Percentiles rank a stretch among this genome's conserved stretches.
Evolutionary conservation across 2,888 invertebrate species (phyloP).

Genomic region (Volucella zonaria): DNA sequence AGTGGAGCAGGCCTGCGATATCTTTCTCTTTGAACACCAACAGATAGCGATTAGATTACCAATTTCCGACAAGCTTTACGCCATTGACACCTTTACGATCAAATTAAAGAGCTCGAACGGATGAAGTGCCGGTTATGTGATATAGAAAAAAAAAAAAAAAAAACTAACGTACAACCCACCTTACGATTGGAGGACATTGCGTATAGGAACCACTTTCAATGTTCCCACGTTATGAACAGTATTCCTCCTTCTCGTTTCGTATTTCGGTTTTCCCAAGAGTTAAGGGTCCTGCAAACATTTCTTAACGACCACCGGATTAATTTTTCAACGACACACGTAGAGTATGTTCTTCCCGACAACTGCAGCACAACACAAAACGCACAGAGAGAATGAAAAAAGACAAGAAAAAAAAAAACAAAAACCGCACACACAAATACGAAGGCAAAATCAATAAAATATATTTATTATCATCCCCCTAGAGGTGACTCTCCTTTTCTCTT

Average conservation of each 20-base stretch:
- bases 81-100: no score
- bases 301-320: conserved; percentile 26
- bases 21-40: no score
- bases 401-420: not conserved
- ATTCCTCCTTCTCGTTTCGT: not conserved
- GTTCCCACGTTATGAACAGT: no score
- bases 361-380: conserved; percentile 19
- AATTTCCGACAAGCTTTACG: no score
- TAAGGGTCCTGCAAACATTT: not conserved
- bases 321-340: not conserved
- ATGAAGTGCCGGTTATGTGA: no score
- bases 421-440: conserved; percentile 45
- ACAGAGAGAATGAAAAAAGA: not conserved
- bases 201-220: no score
- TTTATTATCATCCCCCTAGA: conserved; percentile 65
- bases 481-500: conserved; percentile 48
- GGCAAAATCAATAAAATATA: conserved; percentile 69
- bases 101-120: no score
- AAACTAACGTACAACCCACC: no score
- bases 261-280: not conserved
- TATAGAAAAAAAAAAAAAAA: no score
- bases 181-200: no score
- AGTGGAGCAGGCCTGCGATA: no score
- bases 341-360: conserved; percentile 5
- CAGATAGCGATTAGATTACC: no score